Percentiles rank a stretch among this genome's conserved stretches.
phyloP scores from a whole-genome alignment of 2,113 vertebrate species.

The Ornithorhynchus anatinus region DNA sequence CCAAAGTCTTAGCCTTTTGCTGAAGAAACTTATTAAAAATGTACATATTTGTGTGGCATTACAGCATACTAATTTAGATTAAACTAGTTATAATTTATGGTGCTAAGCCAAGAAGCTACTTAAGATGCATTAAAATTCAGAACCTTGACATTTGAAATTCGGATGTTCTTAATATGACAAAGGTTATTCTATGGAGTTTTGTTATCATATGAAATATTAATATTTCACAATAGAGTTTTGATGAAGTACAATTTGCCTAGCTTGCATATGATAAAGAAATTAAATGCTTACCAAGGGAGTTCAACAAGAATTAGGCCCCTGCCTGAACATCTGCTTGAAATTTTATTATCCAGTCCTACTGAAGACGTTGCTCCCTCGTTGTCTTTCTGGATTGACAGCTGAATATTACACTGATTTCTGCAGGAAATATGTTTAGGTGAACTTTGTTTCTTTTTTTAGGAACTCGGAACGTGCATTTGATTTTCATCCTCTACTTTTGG shows the following conservation, averaged over 20 bases:
- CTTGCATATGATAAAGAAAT: constrained; percentile 84
- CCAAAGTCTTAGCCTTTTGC: constrained; percentile 45
- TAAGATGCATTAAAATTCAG: constrained; percentile 75
- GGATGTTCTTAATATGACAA: constrained; percentile 74
- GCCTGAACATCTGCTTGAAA: constrained; percentile 82
- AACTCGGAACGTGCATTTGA: constrained; percentile 71
- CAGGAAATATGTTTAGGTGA: constrained; percentile 76
- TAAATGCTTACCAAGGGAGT: constrained; percentile 82
- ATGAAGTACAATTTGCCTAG: constrained; percentile 80
- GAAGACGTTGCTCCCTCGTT: constrained; percentile 71
- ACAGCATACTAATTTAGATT: constrained; percentile 52
- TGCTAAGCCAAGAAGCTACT: constrained; percentile 65
- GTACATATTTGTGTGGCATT: constrained; percentile 57
- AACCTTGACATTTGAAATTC: constrained; percentile 79
- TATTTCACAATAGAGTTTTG: constrained; percentile 81
- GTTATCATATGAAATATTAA: constrained; percentile 82
- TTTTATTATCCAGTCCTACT: constrained; percentile 79
- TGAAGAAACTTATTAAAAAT: constrained; percentile 47
- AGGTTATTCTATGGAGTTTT: constrained; percentile 78
- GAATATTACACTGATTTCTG: constrained; percentile 77
- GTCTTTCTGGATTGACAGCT: constrained; percentile 78
- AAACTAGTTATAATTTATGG: constrained; percentile 64
- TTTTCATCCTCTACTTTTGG: constrained; percentile 61
- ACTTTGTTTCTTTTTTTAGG: constrained; percentile 69
- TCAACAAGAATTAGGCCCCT: constrained; percentile 77